Evolutionary conservation across 2,113 vertebrate species (phyloP).

Genomic region (Herpetotheres cachinnans): DNA sequence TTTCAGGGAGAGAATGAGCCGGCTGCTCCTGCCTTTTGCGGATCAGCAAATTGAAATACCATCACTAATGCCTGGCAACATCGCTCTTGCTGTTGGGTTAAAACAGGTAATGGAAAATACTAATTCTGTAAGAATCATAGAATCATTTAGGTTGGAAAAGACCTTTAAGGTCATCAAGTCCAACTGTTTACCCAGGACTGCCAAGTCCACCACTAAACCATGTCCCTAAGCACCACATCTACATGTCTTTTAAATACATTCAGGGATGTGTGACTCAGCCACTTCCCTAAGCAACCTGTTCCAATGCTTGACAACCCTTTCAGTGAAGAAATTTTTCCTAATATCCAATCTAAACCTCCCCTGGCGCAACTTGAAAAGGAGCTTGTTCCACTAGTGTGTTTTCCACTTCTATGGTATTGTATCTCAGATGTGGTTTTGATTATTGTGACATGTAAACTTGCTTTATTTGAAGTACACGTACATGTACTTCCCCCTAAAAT

Average conservation of each 20-base stretch:
- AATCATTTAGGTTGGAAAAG: no score
- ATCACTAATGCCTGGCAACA: conserved; percentile 90
- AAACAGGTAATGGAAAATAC: conserved; percentile 83
- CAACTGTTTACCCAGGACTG: no score
- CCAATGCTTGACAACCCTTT: no score
- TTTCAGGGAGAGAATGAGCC: conserved; percentile 92
- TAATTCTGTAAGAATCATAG: background rate
- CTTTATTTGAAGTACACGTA: background rate
- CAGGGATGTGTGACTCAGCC: no score
- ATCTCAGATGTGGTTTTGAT: background rate
- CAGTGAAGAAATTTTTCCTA: no score
- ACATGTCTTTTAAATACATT: no score
- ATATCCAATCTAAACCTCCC: no score
- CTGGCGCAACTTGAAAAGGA: background rate
- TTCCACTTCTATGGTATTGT: background rate
- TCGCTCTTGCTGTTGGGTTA: conserved; percentile 91
- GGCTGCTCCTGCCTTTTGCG: conserved; percentile 93
- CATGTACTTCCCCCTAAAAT: background rate
- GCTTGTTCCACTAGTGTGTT: background rate
- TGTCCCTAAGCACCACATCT: no score
- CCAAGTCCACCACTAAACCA: no score
- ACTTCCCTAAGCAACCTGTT: no score
- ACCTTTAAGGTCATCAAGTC: no score
- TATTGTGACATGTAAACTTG: background rate
- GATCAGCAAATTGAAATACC: conserved; percentile 94